Conservation (phyloP, 2,888 invertebrate genomes). For the Philonicus albiceps region DNA sequence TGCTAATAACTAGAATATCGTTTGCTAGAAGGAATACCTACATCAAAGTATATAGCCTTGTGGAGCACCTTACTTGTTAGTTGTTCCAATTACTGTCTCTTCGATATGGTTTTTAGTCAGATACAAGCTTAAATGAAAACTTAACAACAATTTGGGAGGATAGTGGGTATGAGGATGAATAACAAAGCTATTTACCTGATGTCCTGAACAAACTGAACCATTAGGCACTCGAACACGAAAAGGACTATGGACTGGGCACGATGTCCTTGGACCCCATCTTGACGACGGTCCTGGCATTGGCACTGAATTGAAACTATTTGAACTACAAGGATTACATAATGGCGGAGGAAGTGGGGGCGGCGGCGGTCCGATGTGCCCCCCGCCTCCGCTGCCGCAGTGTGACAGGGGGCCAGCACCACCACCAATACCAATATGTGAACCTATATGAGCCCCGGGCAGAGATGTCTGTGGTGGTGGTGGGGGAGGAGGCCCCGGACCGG, state of each 20-base stretch:
- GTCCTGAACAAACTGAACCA: slow-evolving; percentile 64
- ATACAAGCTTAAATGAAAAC: background rate
- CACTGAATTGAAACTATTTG: slow-evolving; percentile 62
- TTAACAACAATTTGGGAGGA: background rate
- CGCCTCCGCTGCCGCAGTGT: slow-evolving; percentile 48
- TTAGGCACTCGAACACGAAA: slow-evolving; percentile 64
- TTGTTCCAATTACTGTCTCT: background rate
- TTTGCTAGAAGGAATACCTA: background rate
- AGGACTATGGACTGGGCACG: slow-evolving; percentile 64
- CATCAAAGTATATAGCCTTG: background rate
- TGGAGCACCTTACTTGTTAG: background rate
- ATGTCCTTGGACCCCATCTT: slow-evolving; percentile 64
- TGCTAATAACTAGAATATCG: no score
- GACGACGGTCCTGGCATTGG: slow-evolving; percentile 62
- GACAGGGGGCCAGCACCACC: slow-evolving; percentile 52
- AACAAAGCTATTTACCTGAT: slow-evolving; percentile 59
- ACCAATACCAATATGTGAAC: slow-evolving; percentile 56
- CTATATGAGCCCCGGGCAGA: slow-evolving; percentile 52
- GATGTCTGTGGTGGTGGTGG: slow-evolving; percentile 57
- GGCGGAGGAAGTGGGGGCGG: slow-evolving; percentile 61
- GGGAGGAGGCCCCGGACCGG: slow-evolving; percentile 54
- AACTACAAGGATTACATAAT: slow-evolving; percentile 64
- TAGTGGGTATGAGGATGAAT: background rate
- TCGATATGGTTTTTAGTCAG: background rate
- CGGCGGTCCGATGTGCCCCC: slow-evolving; percentile 53